phyloP scores from a whole-genome alignment of 2,888 invertebrate species.

The Rhorus exstirpatorius region DNA sequence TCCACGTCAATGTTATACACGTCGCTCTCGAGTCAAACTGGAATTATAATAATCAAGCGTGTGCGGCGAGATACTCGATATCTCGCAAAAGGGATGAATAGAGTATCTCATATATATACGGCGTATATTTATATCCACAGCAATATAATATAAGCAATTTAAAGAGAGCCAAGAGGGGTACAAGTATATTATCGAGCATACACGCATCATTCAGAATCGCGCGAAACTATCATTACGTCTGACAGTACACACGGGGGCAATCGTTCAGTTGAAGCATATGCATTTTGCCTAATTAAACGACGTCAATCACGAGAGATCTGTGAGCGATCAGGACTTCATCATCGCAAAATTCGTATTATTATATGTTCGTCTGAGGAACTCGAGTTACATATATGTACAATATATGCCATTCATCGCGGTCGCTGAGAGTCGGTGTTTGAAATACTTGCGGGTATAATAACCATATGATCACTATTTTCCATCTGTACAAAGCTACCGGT shows the following conservation, averaged over 20 bases:
- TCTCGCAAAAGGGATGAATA: not conserved
- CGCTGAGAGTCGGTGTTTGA: conserved; percentile 11
- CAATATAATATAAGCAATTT: conserved; percentile 27
- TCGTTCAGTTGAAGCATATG: conserved; percentile 54
- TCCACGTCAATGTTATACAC: not conserved
- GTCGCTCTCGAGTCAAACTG: not conserved
- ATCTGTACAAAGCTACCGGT: not conserved
- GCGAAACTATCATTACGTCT: conserved; percentile 60
- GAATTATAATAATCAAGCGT: conserved; percentile 57
- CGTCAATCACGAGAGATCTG: conserved; percentile 61
- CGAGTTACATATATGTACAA: not conserved
- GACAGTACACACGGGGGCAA: conserved; percentile 31
- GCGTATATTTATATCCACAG: not conserved
- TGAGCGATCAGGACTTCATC: conserved; percentile 8
- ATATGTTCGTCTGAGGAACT: conserved; percentile 11
- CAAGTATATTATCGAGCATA: conserved; percentile 30
- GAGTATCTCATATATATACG: conserved; percentile 17
- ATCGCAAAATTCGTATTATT: conserved; percentile 52
- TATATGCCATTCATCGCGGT: conserved; percentile 9
- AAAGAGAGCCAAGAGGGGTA: conserved; percentile 24
- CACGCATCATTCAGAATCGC: conserved; percentile 51
- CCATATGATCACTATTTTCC: conserved; percentile 19
- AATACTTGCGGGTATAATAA: conserved; percentile 35
- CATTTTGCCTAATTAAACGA: conserved; percentile 69
- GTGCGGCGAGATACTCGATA: conserved; percentile 32